Evolutionary conservation across 2,113 vertebrate genomes (phyloP).

Genomic region (Potamarius usumacintae): DNA sequence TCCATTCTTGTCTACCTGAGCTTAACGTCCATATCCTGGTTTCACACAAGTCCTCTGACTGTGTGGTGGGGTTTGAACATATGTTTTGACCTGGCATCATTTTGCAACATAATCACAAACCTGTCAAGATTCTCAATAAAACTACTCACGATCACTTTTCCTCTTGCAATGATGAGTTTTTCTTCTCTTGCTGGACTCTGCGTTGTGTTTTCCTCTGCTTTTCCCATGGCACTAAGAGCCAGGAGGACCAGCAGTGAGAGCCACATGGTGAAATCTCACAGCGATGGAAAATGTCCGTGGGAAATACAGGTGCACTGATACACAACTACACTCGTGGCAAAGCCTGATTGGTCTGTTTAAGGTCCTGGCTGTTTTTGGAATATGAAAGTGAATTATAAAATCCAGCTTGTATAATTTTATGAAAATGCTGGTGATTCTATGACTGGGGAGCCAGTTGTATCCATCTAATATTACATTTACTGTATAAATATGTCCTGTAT

Average conservation of each 20-base stretch:
- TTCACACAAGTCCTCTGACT: background rate
- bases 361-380: background rate
- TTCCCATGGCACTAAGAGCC: constrained; percentile 37
- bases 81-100: background rate
- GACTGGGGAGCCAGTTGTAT: background rate
- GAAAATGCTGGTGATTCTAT: background rate
- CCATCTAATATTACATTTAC: background rate
- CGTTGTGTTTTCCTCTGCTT: constrained; percentile 38
- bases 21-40: background rate
- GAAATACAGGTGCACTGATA: constrained; percentile 42
- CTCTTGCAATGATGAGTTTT: constrained; percentile 63
- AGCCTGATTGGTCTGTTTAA: constrained; percentile 29
- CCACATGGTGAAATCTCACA: constrained; percentile 62
- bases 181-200: constrained; percentile 49
- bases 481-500: background rate
- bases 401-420: background rate
- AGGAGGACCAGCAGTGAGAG: constrained; percentile 53
- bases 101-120: background rate
- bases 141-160: constrained; percentile 72
- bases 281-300: background rate
- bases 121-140: constrained; percentile 3
- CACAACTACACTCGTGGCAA: constrained; percentile 27
- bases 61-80: background rate
- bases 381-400: background rate
- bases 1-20: background rate